Evolutionary conservation across 2,888 invertebrate genomes (phyloP).

Genomic region (Tetragonisca angustula): DNA sequence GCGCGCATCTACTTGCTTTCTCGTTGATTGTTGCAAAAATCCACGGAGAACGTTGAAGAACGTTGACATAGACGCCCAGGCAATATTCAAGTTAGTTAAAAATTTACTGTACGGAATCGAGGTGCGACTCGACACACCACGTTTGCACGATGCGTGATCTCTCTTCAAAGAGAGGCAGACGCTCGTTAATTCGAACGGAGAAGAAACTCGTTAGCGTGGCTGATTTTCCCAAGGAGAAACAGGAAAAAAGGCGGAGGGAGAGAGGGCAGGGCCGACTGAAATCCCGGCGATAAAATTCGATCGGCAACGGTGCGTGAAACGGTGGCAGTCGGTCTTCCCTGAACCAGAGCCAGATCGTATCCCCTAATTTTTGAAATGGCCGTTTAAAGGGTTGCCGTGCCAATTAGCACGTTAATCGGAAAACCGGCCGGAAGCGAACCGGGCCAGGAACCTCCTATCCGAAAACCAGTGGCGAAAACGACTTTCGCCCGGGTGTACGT

Average conservation of each 20-base stretch:
- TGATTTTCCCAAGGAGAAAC: constrained; percentile 10
- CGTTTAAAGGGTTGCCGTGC: constrained; percentile 73
- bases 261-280: constrained; percentile 25
- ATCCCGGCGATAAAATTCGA: constrained; percentile 59
- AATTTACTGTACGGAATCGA: too few species aligned
- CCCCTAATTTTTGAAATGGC: constrained; percentile 70
- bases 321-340: constrained; percentile 51
- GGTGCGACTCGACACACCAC: background rate
- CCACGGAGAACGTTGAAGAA: too few species aligned
- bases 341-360: constrained; percentile 52
- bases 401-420: constrained; percentile 74
- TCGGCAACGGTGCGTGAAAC: constrained; percentile 56
- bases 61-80: background rate
- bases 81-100: too few species aligned
- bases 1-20: constrained; percentile 63
- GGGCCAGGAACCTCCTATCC: constrained; percentile 8
- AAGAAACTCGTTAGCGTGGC: background rate
- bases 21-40: constrained; percentile 12
- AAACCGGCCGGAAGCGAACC: constrained; percentile 52
- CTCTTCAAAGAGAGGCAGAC: background rate
- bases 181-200: background rate
- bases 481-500: constrained; percentile 34
- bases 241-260: too few species aligned
- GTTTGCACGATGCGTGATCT: background rate
- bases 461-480: constrained; percentile 59